These are phyloP conservation scores for Crocidura indochinensis DNA, from an alignment of 2,797 vertebrate species.

Conservation along the genomic window DNA sequence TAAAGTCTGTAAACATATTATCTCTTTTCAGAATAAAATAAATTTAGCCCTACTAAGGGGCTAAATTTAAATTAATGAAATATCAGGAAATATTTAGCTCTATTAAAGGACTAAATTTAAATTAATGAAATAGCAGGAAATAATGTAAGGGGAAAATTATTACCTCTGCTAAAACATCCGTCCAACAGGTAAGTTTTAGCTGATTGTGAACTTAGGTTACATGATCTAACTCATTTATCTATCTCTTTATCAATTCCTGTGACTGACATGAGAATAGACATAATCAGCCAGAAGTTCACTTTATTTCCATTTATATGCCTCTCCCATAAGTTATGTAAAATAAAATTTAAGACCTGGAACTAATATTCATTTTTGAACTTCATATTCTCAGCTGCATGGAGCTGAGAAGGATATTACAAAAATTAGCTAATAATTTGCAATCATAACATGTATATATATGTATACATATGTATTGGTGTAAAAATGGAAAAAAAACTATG, in stretches of 20 bases:
- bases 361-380: neutral
- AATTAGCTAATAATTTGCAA: neutral
- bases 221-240: neutral
- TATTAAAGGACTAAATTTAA: slow-evolving; percentile 29
- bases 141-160: slow-evolving; percentile 44
- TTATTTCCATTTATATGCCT: neutral
- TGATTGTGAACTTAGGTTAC: neutral
- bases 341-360: neutral
- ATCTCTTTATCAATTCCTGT: neutral
- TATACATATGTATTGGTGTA: neutral
- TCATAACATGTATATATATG: neutral
- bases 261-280: slow-evolving; percentile 46
- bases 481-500: neutral
- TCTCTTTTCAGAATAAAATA: slow-evolving; percentile 25
- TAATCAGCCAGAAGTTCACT: neutral
- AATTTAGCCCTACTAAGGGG: neutral
- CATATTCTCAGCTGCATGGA: neutral
- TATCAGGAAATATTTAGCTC: neutral
- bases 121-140: slow-evolving; percentile 21
- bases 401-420: slow-evolving; percentile 28
- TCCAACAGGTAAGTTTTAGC: neutral
- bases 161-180: neutral
- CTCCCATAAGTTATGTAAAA: neutral
- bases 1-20: neutral
- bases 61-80: neutral